Evolutionary conservation across 37 sponge, comb jelly and placozoan genomes (phyloP), one percentile per base, ranked within the genome.

Genomic region (Halichondria panicea): DNA sequence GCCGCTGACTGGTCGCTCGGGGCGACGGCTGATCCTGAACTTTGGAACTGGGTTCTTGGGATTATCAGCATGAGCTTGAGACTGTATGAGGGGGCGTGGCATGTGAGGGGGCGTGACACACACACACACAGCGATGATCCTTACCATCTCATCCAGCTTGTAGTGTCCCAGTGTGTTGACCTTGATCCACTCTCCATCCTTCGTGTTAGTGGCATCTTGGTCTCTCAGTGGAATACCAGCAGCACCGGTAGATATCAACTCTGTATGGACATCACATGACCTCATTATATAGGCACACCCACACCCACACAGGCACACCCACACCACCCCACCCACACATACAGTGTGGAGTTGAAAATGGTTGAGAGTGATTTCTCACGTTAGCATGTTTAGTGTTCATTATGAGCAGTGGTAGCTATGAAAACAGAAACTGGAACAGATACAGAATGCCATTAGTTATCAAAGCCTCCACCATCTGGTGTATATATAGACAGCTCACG

Each of bases 161-260:
- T 93, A 95, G 87, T 96, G 94, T 0, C 82, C 85, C 30, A 95
- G 87, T 25, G 99, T 98, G 89, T 98, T 98, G 68, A 98, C 72
- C 46, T 65, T 85, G 66, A 54, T 88, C 94, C 92, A 95, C 25
- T 86, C 91, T 9, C 94, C 91, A 1, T 61, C 72, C 38, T 66
- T 80, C 1, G 39, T 79, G 57, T 86, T 94, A 58, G 82, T 94
- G 54, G 72, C 56, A 50, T 98, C 99, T 41, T 93, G 78, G 43
- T 93, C 94, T 53, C 83, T 45, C 44, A 93, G 87, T 4, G 57
- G 48, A 24, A 85, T 27, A 27, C 82, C 70, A 28, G 71, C 86
- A 24, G 62, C 81, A 58, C 60, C 71, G 42, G 70, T 34, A 39
- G 64, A 32, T 36, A 54, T 44, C 40, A 84, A 59, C 75, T 72